phyloP scores from a whole-genome alignment of 2,797 vertebrate genomes.

The Sternarchorhynchus goeldii region DNA sequence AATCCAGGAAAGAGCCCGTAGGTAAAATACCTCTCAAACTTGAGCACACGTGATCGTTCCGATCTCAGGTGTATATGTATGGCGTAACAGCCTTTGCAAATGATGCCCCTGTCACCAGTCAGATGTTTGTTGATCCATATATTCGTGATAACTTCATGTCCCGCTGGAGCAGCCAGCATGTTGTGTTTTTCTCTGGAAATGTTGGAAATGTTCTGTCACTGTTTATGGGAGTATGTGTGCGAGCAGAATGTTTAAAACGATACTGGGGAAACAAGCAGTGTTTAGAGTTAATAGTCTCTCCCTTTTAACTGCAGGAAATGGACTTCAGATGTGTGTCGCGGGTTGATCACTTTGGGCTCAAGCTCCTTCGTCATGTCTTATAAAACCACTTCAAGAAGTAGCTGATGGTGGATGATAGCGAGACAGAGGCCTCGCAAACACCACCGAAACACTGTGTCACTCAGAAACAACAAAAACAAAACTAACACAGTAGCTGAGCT shows the following conservation, averaged over 20 bases:
- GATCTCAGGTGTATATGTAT: conserved; percentile 50
- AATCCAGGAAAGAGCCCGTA: conserved; percentile 52
- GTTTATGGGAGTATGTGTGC: conserved; percentile 67
- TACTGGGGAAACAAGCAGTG: conserved; percentile 78
- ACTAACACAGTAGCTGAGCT: conserved; percentile 68
- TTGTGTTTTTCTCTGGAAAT: conserved; percentile 64
- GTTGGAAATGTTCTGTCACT: conserved; percentile 75
- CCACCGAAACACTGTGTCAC: conserved; percentile 67
- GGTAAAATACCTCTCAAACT: conserved; percentile 10
- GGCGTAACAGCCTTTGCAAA: background rate
- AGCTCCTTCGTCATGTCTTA: conserved; percentile 74
- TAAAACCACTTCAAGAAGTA: conserved; percentile 78
- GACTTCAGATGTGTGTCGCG: conserved; percentile 80
- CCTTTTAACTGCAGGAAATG: conserved; percentile 82
- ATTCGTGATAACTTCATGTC: background rate
- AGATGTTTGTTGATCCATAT: conserved; percentile 37
- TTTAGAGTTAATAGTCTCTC: conserved; percentile 79
- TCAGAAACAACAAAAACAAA: conserved; percentile 71
- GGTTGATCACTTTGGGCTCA: conserved; percentile 76
- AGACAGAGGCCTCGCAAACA: conserved; percentile 64
- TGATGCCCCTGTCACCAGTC: conserved; percentile 26
- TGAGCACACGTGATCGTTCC: background rate
- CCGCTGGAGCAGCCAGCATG: too few species aligned
- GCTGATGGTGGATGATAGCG: conserved; percentile 75
- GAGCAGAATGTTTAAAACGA: conserved; percentile 71